These are phyloP conservation scores for Dallia pectoralis DNA, from an alignment of 2,797 vertebrate genomes.

Conservation along the genomic window DNA sequence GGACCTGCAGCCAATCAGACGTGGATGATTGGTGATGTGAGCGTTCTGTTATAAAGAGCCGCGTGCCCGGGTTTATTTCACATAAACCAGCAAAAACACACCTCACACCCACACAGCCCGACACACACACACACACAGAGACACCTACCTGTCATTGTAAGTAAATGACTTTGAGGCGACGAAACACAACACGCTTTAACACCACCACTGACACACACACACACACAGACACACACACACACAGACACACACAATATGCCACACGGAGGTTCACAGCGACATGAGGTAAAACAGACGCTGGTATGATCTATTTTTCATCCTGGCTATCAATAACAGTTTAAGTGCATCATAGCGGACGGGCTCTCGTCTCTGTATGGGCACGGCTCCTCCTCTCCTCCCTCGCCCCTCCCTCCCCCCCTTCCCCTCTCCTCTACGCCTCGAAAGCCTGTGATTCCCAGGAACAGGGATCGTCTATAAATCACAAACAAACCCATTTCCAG, in stretches of 20 bases:
- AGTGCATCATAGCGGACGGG: slow-evolving; percentile 44
- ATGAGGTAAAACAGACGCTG: slow-evolving; percentile 32
- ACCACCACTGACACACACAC: not conserved
- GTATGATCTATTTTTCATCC: slow-evolving; percentile 47
- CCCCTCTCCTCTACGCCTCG: not conserved
- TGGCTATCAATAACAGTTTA: slow-evolving; percentile 50
- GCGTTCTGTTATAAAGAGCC: not conserved
- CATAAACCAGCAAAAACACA: slow-evolving; percentile 5
- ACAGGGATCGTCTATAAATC: slow-evolving; percentile 30
- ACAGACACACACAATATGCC: slow-evolving; percentile 1
- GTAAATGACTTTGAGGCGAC: slow-evolving; percentile 39
- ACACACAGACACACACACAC: slow-evolving; percentile 14
- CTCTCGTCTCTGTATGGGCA: slow-evolving; percentile 31
- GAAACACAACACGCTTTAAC: slow-evolving; percentile 5
- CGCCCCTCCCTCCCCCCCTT: not conserved
- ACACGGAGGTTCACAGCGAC: slow-evolving; percentile 17
- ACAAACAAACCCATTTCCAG: slow-evolving; percentile 30
- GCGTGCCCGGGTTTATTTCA: slow-evolving; percentile 25
- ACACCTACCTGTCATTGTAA: slow-evolving; percentile 17
- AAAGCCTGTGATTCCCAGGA: not conserved
- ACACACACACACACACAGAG: not conserved
- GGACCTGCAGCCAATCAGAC: too few relatives aligned
- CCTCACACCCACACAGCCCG: not conserved
- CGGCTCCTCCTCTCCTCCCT: slow-evolving; percentile 9
- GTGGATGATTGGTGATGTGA: not conserved